A percentile compares a stretch with the other conserved stretches of the same genome.
Evolutionary conservation across 30 jellyfish, hydroid and myxozoan species (phyloP).

Genomic region (Hydractinia symbiolongicarpus): DNA sequence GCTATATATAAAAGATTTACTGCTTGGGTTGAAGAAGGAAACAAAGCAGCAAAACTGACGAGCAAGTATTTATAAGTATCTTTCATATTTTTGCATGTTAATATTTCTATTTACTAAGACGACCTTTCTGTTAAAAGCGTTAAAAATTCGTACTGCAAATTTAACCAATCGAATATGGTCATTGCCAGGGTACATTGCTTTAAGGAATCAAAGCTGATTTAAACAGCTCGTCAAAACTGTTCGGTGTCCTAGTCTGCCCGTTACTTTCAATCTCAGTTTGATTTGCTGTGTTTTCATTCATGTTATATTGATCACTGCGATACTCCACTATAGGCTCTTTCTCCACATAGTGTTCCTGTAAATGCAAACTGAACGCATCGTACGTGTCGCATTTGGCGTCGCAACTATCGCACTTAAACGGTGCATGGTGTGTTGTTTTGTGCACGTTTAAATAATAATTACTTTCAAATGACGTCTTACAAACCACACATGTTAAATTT

Average conservation of each 20-base stretch:
- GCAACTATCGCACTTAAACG: background rate
- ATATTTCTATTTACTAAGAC: background rate
- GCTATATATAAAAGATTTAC: too few species aligned
- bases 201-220: slow-evolving; percentile 6
- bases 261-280: too few species aligned
- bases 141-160: background rate
- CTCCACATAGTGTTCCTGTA: background rate
- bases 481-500: background rate
- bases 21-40: too few species aligned
- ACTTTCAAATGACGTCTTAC: background rate
- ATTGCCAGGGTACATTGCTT: background rate
- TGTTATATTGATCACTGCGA: too few species aligned
- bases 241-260: background rate
- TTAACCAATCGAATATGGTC: background rate
- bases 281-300: too few species aligned
- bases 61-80: too few species aligned
- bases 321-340: too few species aligned
- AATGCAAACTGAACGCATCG: background rate
- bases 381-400: background rate
- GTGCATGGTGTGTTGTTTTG: background rate
- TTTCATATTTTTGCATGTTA: too few species aligned
- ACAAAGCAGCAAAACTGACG: too few species aligned
- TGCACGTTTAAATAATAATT: background rate
- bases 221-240: slow-evolving; percentile 11
- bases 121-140: background rate